Conservation (phyloP, 2,113 vertebrate genomes). For the Tachysurus fulvidraco region DNA sequence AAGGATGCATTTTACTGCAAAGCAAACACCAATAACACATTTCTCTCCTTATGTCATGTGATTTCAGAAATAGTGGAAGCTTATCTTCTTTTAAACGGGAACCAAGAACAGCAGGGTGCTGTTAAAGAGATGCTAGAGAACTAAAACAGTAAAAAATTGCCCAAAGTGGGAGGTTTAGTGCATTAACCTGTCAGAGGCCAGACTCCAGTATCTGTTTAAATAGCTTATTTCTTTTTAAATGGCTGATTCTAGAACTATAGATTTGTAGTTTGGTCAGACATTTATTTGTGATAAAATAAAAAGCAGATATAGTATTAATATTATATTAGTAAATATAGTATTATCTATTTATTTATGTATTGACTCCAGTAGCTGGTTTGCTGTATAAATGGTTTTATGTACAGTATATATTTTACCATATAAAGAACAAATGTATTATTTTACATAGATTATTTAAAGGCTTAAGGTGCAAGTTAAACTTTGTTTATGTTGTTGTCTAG, state of each 20-base stretch:
- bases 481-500: not conserved
- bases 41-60: constrained; percentile 5
- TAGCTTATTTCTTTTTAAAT: not conserved
- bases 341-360: too few relatives aligned
- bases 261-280: not conserved
- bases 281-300: too few relatives aligned
- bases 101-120: not conserved
- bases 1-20: not conserved
- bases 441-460: not conserved
- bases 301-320: too few relatives aligned
- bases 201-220: not conserved
- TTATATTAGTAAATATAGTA: too few relatives aligned
- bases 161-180: not conserved
- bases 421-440: not conserved
- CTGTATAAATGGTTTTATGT: not conserved
- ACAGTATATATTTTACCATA: not conserved
- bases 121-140: not conserved
- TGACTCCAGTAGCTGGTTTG: not conserved
- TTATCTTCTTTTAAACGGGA: not conserved
- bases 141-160: not conserved
- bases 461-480: not conserved
- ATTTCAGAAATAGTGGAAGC: not conserved
- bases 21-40: not conserved
- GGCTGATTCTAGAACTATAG: not conserved
- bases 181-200: not conserved